These are phyloP conservation scores for Piaya cayana DNA, from an alignment of 2,113 vertebrate species.

Conservation along the genomic window DNA sequence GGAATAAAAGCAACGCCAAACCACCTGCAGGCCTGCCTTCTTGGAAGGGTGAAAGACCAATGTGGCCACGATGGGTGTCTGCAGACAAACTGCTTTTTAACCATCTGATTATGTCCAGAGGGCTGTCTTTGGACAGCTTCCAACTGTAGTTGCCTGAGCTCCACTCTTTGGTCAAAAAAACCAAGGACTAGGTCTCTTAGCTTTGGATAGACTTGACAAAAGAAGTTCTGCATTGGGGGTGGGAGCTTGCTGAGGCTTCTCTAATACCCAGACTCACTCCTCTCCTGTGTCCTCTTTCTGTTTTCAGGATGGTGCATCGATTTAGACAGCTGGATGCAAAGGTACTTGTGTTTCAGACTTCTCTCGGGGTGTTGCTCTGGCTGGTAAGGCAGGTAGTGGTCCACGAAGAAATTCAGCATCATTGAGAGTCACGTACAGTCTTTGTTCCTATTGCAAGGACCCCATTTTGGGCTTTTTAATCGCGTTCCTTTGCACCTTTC, in stretches of 20 bases:
- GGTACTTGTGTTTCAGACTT: constrained; percentile 48
- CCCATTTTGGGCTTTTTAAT: neutral
- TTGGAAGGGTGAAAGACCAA: neutral
- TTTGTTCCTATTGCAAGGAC: neutral
- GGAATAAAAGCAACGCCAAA: neutral
- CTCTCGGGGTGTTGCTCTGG: neutral
- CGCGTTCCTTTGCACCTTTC: neutral
- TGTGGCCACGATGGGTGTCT: neutral
- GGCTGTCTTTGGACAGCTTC: neutral
- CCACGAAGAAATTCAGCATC: neutral
- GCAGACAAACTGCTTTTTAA: neutral
- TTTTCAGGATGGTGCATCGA: constrained; percentile 72
- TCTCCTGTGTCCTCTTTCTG: neutral
- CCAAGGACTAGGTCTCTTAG: neutral
- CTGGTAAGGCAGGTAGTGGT: neutral
- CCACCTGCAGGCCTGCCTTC: neutral
- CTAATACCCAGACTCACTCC: neutral
- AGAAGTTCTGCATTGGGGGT: neutral
- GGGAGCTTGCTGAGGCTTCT: neutral
- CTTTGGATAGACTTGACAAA: neutral
- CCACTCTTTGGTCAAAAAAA: neutral
- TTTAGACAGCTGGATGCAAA: constrained; percentile 79
- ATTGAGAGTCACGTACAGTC: neutral
- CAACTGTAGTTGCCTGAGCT: neutral
- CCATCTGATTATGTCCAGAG: neutral